Evolutionary conservation across 2,113 vertebrate species (phyloP).

Genomic region (Oreocharis arfaki): DNA sequence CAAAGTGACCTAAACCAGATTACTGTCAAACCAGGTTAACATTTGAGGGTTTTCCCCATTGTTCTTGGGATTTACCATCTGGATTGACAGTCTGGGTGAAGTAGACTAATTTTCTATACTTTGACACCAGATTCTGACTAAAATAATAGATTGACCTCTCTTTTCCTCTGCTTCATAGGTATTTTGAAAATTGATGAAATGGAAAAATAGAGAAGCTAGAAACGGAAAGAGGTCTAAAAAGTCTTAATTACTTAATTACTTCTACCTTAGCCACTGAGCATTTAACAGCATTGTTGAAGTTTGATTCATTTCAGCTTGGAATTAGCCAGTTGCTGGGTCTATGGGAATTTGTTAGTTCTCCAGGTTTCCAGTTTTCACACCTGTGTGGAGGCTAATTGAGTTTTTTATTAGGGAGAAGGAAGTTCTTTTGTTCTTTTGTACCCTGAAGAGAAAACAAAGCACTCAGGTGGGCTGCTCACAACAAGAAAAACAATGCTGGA

Average conservation of each 20-base stretch:
- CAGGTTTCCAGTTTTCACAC: not conserved
- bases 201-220: not conserved
- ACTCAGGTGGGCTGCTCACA: not conserved
- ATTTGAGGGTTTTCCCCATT: not conserved
- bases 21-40: not conserved
- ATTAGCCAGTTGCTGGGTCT: accelerated
- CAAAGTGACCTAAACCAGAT: not conserved
- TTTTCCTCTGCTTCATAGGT: not conserved
- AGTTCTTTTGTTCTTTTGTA: not conserved
- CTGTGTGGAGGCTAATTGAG: not conserved
- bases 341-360: not conserved
- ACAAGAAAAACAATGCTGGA: not conserved
- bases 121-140: not conserved
- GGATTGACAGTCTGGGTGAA: not conserved
- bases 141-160: not conserved
- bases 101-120: not conserved
- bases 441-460: not conserved
- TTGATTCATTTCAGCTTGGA: not conserved
- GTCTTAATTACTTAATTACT: not conserved
- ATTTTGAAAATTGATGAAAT: not conserved
- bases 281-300: not conserved
- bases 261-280: not conserved
- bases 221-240: not conserved
- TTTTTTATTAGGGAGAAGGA: not conserved
- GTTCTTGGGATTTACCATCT: not conserved